Evolutionary conservation across 2,888 invertebrate genomes (phyloP).

Genomic region (Hecatera dysodea): DNA sequence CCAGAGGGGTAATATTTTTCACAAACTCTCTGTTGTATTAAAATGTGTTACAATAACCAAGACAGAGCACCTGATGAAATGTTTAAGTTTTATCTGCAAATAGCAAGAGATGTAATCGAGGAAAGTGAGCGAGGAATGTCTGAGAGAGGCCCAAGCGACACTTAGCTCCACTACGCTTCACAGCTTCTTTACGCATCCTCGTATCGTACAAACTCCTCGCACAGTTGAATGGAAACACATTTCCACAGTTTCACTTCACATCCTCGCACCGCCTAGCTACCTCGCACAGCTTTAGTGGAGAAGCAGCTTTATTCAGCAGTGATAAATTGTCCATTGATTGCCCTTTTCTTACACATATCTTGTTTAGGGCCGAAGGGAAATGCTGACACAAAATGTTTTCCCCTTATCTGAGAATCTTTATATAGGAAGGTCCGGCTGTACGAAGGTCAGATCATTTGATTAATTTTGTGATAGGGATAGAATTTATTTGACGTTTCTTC

Average conservation of each 20-base stretch:
- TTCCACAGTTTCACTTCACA: background rate
- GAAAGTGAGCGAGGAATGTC: no score
- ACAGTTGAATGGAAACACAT: background rate
- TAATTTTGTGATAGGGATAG: conserved; percentile 5
- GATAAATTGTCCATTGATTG: conserved; percentile 53
- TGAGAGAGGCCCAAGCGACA: no score
- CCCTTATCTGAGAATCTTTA: conserved; percentile 21
- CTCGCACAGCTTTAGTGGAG: background rate
- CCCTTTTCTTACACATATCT: conserved; percentile 22
- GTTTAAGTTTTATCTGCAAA: no score
- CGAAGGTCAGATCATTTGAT: background rate
- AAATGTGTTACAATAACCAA: no score
- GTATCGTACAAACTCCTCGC: background rate
- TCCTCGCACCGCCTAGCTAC: background rate
- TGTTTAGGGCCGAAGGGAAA: conserved; percentile 26
- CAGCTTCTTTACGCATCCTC: no score
- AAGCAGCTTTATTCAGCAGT: conserved; percentile 14
- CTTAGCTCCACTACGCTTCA: background rate
- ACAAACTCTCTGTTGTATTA: no score
- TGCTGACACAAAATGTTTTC: conserved; percentile 28
- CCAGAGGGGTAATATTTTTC: no score
- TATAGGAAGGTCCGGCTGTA: conserved; percentile 1
- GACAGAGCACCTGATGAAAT: no score
- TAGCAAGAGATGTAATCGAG: no score
- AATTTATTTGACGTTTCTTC: background rate